phyloP scores from a whole-genome alignment of 2,113 vertebrate species.

The Notechis scutatus region DNA sequence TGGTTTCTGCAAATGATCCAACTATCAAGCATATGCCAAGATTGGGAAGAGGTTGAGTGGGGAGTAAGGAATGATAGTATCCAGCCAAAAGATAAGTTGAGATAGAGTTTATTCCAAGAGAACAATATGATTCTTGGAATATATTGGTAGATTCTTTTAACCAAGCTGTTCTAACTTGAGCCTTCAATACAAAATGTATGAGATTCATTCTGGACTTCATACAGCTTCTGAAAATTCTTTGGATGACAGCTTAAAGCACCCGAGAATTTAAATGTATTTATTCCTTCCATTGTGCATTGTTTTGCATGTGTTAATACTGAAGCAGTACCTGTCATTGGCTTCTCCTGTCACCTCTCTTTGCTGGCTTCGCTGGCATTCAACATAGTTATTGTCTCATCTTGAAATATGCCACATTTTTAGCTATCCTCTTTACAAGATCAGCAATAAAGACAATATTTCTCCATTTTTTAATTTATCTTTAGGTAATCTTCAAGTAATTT shows the following conservation, averaged over 20 bases:
- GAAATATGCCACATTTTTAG: conserved; percentile 45
- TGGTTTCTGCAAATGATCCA: background rate
- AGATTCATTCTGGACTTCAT: background rate
- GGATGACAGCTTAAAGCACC: conserved; percentile 16
- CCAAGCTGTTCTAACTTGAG: conserved; percentile 2
- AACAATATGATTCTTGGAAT: background rate
- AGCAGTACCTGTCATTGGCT: conserved; percentile 37
- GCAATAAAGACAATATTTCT: conserved; percentile 35
- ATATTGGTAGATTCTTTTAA: background rate
- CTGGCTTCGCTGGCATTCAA: conserved; percentile 54
- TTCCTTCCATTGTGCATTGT: conserved; percentile 52
- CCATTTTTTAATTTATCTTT: conserved; percentile 43
- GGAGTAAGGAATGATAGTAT: background rate
- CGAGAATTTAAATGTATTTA: conserved; percentile 24
- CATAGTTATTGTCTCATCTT: conserved; percentile 55
- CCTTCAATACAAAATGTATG: background rate
- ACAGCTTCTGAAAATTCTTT: conserved; percentile 7
- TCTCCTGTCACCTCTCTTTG: conserved; percentile 35
- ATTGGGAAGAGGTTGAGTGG: background rate
- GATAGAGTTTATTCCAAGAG: background rate
- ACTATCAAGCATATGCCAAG: too few relatives aligned
- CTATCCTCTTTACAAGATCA: conserved; percentile 55
- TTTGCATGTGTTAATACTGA: conserved; percentile 56
- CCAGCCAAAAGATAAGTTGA: background rate
- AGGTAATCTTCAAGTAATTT: conserved; percentile 30